Evolutionary conservation across 2,888 invertebrate genomes (phyloP).

Genomic region (Acleris holmiana): DNA sequence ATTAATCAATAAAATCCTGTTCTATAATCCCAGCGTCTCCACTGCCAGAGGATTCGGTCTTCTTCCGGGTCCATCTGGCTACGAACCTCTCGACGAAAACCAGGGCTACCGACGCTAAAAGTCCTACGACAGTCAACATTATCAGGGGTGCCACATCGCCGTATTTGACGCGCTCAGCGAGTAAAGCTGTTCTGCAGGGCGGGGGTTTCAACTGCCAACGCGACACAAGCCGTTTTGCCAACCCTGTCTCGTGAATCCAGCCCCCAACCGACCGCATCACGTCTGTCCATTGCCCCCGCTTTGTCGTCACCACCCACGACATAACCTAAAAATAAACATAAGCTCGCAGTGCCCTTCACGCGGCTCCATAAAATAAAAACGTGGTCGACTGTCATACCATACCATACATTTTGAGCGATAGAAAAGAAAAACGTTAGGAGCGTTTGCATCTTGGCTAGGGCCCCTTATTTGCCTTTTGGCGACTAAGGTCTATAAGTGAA

Average conservation of each 20-base stretch:
- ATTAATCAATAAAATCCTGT: conserved; percentile 3
- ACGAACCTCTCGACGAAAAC: conserved; percentile 58
- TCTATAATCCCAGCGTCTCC: neutral
- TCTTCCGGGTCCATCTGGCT: conserved; percentile 43
- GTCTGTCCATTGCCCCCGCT: conserved; percentile 61
- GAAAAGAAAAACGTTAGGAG: too few species aligned
- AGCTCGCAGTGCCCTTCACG: too few species aligned
- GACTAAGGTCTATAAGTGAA: too few species aligned
- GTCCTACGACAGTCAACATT: conserved; percentile 51
- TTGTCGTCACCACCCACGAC: conserved; percentile 59
- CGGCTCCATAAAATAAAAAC: too few species aligned
- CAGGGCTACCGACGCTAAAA: conserved; percentile 53
- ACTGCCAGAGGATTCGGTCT: conserved; percentile 3
- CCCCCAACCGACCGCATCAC: conserved; percentile 54
- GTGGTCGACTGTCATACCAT: too few species aligned
- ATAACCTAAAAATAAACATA: conserved; percentile 48
- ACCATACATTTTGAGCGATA: too few species aligned
- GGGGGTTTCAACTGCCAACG: conserved; percentile 56
- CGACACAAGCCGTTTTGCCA: conserved; percentile 55
- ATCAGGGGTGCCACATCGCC: conserved; percentile 63
- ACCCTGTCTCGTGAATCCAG: conserved; percentile 66
- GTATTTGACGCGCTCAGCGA: conserved; percentile 69
- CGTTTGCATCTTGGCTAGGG: too few species aligned
- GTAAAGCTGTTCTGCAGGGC: conserved; percentile 62
- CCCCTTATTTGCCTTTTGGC: too few species aligned